Percentiles rank a stretch among this genome's conserved stretches.
Conservation (phyloP, 2,113 vertebrate species). For the Octodon degus region DNA sequence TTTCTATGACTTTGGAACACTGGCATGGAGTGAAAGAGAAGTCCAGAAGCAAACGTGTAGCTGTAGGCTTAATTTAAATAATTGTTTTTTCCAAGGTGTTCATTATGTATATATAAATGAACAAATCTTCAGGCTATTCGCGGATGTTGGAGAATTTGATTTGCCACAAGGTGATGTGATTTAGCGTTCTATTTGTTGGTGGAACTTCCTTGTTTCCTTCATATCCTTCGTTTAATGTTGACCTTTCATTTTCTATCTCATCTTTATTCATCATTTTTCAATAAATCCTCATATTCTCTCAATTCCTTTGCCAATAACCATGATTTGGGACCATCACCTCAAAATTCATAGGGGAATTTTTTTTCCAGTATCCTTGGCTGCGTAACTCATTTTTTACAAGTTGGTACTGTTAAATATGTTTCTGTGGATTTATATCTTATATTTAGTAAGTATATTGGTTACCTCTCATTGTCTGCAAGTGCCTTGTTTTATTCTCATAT, state of each 20-base stretch:
- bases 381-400: background rate
- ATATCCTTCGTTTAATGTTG: background rate
- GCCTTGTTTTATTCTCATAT: background rate
- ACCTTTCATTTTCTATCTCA: background rate
- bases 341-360: background rate
- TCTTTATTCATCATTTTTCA: background rate
- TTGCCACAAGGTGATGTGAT: background rate
- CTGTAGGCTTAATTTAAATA: conserved; percentile 32
- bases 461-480: background rate
- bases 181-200: background rate
- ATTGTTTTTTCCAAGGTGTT: background rate
- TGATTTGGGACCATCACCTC: conserved; percentile 28
- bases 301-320: conserved; percentile 3
- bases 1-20: conserved; percentile 48
- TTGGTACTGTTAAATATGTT: background rate
- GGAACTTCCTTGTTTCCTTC: background rate
- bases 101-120: background rate
- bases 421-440: background rate
- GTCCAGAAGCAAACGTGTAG: background rate
- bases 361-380: background rate
- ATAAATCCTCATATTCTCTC: background rate
- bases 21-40: conserved; percentile 40
- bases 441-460: background rate
- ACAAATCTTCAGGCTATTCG: background rate
- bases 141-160: background rate